Evolutionary conservation across 1,140 invertebrate species (phyloP), one percentile per base, ranked within the genome.

Genomic region (Zaprionus vittiger): DNA sequence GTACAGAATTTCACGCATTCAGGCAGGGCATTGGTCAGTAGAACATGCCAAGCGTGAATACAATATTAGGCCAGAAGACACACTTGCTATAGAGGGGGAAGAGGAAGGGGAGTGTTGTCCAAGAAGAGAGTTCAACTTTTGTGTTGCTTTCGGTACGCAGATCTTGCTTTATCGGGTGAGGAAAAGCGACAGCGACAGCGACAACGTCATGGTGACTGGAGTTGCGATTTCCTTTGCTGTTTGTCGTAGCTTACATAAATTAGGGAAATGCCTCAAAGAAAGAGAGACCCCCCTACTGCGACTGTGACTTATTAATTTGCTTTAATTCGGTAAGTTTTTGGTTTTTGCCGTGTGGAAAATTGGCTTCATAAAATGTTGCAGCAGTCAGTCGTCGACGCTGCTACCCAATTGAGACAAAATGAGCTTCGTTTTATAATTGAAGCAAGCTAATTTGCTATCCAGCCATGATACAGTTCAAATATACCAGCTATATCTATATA

Each of bases 261-360:
- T 66, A 34, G 81, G 71, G 70, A 90, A 91, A 89, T 89, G 85
- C 47, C 47, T 52, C 20, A 20, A 24, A 52, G 60, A 76, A 28
- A 56, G 57, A 44, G 20, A 47, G 41, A 47, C 11, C 57, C 44
- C 60, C 57, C 49, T 49, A 57, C 24, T 38, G 79, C 61, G 60
- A 85, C 77, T 80, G 79, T 57, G 49, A 84, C 83, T 80, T 87
- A 89, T 80, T 90, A 89, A 89, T 89, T 90, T 90, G 81, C 31
- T 57, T 90, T 85, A 90, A 90, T 90, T 89, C 84, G 69, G 75
- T 81, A 69, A 63, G 76, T 85, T 89, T 90, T 57, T 54, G 17
- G 34, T 65, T 57, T 37, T 67, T 34, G 80, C 44, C 56, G 54
- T 73, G 69, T 79, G 72, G 81, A 79, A 90, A 89, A 89, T 89